These are phyloP conservation scores for Drosophila tani DNA, from an alignment of 1,140 invertebrate species.

Conservation along the genomic window DNA sequence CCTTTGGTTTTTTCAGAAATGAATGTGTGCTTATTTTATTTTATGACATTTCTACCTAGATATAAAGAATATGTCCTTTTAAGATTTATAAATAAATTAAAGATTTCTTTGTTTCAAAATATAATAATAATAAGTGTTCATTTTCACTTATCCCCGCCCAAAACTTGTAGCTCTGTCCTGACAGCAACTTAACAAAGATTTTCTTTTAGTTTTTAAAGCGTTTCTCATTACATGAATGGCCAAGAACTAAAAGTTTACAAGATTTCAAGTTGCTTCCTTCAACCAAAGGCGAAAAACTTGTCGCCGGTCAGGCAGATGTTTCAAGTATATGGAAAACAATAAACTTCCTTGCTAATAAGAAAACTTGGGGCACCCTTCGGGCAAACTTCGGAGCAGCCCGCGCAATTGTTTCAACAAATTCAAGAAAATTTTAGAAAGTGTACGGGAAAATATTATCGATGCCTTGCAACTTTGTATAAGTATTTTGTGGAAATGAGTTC, in stretches of 20 bases:
- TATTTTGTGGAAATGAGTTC: conserved; percentile 13
- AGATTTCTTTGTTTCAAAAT: too few relatives aligned
- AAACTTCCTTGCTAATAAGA: conserved; percentile 40
- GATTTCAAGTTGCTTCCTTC: conserved; percentile 17
- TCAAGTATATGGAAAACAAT: conserved; percentile 27
- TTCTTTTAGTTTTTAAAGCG: conserved; percentile 25
- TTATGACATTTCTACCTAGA: not conserved
- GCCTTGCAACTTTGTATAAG: not conserved
- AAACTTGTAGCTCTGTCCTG: conserved; percentile 14
- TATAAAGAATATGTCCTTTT: too few relatives aligned
- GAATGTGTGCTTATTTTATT: not conserved
- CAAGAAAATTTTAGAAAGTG: conserved; percentile 11
- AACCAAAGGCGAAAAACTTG: conserved; percentile 22
- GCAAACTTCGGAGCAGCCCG: conserved; percentile 2
- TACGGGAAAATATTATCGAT: conserved; percentile 12
- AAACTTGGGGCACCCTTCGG: conserved; percentile 5
- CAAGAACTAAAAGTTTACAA: conserved; percentile 30
- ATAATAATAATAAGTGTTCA: too few relatives aligned
- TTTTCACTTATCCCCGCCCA: too few relatives aligned
- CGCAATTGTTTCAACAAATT: conserved; percentile 23
- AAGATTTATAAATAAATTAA: too few relatives aligned
- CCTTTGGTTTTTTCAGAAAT: not conserved
- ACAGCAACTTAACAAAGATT: conserved; percentile 37
- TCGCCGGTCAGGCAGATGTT: conserved; percentile 38
- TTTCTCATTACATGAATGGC: conserved; percentile 32